Percentiles rank a stretch among this genome's conserved stretches.
Evolutionary conservation across 2,113 vertebrate species (phyloP).

Genomic region (Diphyllodes magnificus): DNA sequence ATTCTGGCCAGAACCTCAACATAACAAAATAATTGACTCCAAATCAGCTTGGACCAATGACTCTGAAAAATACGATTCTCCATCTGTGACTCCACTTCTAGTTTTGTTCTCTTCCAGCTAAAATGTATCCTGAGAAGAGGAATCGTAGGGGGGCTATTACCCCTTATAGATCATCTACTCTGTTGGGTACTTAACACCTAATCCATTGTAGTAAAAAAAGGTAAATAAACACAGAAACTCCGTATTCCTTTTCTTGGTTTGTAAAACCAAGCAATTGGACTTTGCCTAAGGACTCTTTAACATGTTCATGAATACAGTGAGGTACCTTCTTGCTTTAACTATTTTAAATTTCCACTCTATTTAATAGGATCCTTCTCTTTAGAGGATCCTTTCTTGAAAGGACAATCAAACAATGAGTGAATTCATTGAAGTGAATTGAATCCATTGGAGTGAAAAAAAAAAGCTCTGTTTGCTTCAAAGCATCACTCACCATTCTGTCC

Average conservation of each 20-base stretch:
- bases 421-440: neutral
- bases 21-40: neutral
- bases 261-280: neutral
- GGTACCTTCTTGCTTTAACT: neutral
- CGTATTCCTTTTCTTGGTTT: neutral
- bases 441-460: neutral
- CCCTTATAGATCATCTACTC: neutral
- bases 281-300: neutral
- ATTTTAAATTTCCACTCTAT: neutral
- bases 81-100: neutral
- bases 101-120: neutral
- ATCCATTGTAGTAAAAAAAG: neutral
- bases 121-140: neutral
- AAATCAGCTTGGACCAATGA: neutral
- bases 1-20: neutral
- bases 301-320: neutral
- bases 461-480: neutral
- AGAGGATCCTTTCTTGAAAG: neutral
- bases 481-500: neutral
- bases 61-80: neutral
- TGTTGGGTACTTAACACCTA: neutral
- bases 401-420: rapidly evolving
- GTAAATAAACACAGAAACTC: neutral
- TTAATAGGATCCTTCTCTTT: neutral
- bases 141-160: neutral